These are phyloP conservation scores for Bradypodion ventrale DNA, from an alignment of 2,797 vertebrate species.

Conservation along the genomic window DNA sequence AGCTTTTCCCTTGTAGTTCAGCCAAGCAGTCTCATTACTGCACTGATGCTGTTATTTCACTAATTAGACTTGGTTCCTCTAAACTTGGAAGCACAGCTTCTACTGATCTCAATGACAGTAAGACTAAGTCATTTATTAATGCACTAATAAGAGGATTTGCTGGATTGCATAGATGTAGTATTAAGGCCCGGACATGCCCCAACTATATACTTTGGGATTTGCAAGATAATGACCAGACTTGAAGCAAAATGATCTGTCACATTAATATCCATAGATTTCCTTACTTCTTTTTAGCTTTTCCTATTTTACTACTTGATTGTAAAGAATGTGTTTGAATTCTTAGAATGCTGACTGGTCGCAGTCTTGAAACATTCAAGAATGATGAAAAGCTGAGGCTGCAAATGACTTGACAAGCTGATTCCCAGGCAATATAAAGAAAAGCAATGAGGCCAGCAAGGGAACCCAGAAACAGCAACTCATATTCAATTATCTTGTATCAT, in stretches of 20 bases:
- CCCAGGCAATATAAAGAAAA: too few species aligned
- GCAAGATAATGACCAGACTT: background rate
- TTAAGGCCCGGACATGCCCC: background rate
- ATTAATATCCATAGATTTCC: background rate
- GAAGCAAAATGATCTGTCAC: background rate
- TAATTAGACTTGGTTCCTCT: background rate
- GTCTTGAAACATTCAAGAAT: background rate
- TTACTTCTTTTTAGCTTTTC: background rate
- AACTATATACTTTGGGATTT: background rate
- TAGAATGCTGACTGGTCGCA: background rate
- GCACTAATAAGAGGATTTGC: background rate
- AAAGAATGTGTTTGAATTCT: background rate
- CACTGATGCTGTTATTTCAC: background rate
- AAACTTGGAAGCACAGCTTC: background rate
- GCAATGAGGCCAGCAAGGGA: too few species aligned
- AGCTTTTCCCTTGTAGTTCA: slow-evolving; percentile 10
- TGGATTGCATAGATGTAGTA: background rate
- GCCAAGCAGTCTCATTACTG: slow-evolving; percentile 8
- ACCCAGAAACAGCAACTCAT: background rate
- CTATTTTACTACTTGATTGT: too few species aligned
- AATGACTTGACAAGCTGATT: background rate
- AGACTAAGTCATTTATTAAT: fast-evolving
- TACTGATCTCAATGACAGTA: background rate
- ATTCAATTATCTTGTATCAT: too few species aligned
- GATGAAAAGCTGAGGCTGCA: too few species aligned